Conservation (phyloP, 2,113 vertebrate genomes). For the Crypturellus undulatus region DNA sequence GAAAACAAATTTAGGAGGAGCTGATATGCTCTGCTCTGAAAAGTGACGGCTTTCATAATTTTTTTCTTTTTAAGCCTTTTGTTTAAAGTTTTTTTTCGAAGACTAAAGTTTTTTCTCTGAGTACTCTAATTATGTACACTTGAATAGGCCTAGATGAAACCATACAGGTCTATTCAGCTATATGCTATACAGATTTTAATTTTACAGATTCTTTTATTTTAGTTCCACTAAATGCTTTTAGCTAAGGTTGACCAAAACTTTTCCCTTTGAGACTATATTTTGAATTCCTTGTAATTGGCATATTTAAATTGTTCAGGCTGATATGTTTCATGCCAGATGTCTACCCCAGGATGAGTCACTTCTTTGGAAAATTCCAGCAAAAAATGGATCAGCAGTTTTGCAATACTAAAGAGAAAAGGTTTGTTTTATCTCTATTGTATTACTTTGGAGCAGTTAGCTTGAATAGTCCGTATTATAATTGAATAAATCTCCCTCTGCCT, state of each 20-base stretch:
- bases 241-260: conserved; percentile 8
- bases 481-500: not conserved
- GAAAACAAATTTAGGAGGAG: conserved; percentile 24
- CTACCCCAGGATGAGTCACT: not conserved
- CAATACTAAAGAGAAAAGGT: not conserved
- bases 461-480: not conserved
- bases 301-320: conserved; percentile 21
- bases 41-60: not conserved
- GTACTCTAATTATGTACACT: not conserved
- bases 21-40: not conserved
- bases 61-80: not conserved
- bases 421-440: not conserved
- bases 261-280: not conserved
- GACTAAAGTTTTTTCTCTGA: not conserved
- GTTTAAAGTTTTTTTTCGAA: not conserved
- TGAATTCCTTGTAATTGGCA: not conserved
- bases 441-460: not conserved
- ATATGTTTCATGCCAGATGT: not conserved
- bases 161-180: not conserved
- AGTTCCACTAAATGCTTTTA: conserved; percentile 38
- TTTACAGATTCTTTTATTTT: conserved; percentile 31
- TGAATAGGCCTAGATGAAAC: conserved; percentile 1
- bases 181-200: not conserved
- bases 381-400: not conserved
- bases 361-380: conserved; percentile 1